phyloP scores from a whole-genome alignment of 2,797 vertebrate species.

The Gallinago solitaria region DNA sequence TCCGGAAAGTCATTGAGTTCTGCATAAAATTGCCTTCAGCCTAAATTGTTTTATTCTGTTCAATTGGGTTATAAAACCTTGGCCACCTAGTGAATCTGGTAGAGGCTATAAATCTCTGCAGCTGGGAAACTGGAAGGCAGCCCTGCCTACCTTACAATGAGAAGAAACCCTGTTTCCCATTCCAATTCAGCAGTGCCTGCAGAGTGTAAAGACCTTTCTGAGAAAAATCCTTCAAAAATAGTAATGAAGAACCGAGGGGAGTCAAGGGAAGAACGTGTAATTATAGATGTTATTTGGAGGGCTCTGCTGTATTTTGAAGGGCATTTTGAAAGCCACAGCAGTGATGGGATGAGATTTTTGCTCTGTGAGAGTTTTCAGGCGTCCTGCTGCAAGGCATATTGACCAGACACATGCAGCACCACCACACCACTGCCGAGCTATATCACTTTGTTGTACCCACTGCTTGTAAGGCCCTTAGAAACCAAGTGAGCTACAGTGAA shows the following conservation, averaged over 20 bases:
- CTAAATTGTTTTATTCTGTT: constrained; percentile 55
- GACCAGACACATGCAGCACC: neutral
- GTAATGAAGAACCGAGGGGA: neutral
- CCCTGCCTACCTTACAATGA: constrained; percentile 66
- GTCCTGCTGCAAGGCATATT: neutral
- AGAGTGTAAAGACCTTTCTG: constrained; percentile 53
- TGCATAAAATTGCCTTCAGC: constrained; percentile 45
- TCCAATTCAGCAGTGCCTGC: constrained; percentile 51
- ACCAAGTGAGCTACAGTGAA: constrained; percentile 24
- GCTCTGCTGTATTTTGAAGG: neutral
- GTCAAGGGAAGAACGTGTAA: neutral
- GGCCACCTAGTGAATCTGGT: constrained; percentile 66
- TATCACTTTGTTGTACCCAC: constrained; percentile 12
- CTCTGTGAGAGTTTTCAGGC: neutral
- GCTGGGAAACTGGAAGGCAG: constrained; percentile 66
- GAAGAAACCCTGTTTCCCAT: constrained; percentile 53
- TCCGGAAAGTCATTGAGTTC: constrained; percentile 29
- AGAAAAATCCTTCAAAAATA: constrained; percentile 58
- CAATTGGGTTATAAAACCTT: constrained; percentile 63
- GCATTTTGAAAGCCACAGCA: neutral
- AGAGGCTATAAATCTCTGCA: constrained; percentile 64
- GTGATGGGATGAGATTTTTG: neutral
- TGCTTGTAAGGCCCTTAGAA: constrained; percentile 37
- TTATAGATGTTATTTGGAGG: constrained; percentile 1
- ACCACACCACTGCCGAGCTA: neutral